Evolutionary conservation across 2,797 vertebrate species (phyloP).

Genomic region (Erpetoichthys calabaricus): DNA sequence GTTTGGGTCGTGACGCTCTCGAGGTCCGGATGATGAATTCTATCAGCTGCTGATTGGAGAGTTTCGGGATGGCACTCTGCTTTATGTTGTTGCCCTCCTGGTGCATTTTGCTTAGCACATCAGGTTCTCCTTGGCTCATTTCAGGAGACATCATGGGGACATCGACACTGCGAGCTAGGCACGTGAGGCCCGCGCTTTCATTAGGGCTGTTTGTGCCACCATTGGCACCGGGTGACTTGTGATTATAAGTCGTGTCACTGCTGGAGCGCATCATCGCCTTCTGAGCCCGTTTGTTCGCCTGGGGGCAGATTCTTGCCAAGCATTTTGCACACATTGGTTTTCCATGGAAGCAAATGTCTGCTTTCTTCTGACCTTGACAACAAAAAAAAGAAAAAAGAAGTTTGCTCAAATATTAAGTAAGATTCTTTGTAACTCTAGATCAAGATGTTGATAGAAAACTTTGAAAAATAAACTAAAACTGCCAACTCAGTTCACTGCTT

Average conservation of each 20-base stretch:
- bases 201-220: conserved; percentile 15
- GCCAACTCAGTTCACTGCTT: too few species aligned
- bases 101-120: background rate
- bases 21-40: conserved; percentile 50
- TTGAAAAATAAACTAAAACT: too few species aligned
- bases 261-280: conserved; percentile 75
- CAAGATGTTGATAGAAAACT: too few species aligned
- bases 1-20: conserved; percentile 52
- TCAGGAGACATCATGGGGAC: conserved; percentile 13
- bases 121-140: too few species aligned
- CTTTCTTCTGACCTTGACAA: conserved; percentile 46
- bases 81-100: conserved; percentile 37
- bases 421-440: too few species aligned
- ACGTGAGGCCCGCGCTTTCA: conserved; percentile 29
- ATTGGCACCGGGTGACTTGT: conserved; percentile 25
- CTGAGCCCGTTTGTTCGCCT: conserved; percentile 37
- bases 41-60: conserved; percentile 31
- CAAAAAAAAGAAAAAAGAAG: too few species aligned
- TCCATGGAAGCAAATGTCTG: conserved; percentile 53
- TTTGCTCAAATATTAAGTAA: too few species aligned
- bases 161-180: conserved; percentile 45
- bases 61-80: conserved; percentile 35
- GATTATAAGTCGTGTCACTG: conserved; percentile 65
- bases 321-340: conserved; percentile 54
- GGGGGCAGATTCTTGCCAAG: conserved; percentile 35